These are phyloP conservation scores for Blastobasis adustella DNA, from an alignment of 2,888 invertebrate genomes.

Conservation along the genomic window DNA sequence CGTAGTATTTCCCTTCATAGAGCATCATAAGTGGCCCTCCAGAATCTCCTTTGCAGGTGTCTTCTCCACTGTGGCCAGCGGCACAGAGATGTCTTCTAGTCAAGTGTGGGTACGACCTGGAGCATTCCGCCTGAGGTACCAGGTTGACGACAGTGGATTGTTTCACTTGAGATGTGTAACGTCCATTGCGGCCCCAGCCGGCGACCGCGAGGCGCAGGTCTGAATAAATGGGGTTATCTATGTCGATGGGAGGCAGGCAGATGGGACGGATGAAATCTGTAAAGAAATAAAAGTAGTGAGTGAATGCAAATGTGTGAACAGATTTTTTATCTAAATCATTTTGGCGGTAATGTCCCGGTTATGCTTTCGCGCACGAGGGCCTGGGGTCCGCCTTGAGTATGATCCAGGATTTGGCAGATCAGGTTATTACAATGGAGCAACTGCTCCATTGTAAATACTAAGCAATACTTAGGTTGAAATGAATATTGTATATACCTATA, in stretches of 20 bases:
- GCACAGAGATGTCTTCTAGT: constrained; percentile 53
- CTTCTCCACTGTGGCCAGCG: constrained; percentile 52
- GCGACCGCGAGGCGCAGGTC: constrained; percentile 51
- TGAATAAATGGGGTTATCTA: constrained; percentile 44
- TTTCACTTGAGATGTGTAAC: constrained; percentile 44
- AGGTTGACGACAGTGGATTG: constrained; percentile 56
- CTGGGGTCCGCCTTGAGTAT: no score
- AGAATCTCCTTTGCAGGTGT: constrained; percentile 65
- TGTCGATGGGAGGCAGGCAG: constrained; percentile 52
- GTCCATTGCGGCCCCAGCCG: constrained; percentile 61
- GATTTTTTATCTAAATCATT: no score
- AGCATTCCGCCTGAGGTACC: constrained; percentile 47
- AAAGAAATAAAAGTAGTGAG: constrained; percentile 16
- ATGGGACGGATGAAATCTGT: constrained; percentile 59
- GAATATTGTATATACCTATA: no score
- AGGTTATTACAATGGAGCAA: no score
- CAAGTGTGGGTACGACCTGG: constrained; percentile 38
- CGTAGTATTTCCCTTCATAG: constrained; percentile 48
- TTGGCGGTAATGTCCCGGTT: no score
- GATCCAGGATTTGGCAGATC: no score
- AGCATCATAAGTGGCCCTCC: constrained; percentile 62
- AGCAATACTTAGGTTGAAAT: no score
- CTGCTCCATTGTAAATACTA: no score
- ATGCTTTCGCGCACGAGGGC: no score
- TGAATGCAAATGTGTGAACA: background rate